These are phyloP conservation scores for Drosophila cracens DNA, from an alignment of 2,888 invertebrate genomes.

Conservation along the genomic window DNA sequence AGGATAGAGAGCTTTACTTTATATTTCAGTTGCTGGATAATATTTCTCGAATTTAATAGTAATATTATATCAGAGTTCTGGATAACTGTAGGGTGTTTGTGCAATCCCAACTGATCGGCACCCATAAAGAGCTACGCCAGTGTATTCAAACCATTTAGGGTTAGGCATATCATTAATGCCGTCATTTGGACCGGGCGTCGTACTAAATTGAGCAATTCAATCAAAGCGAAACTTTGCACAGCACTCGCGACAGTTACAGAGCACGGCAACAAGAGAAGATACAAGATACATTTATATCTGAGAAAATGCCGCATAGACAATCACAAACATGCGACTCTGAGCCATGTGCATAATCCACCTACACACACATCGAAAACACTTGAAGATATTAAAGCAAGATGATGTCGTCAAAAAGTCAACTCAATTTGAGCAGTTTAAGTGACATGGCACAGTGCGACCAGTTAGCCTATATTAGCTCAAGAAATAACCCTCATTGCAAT, in stretches of 20 bases:
- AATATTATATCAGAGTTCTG: neutral
- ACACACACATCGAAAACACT: constrained; percentile 44
- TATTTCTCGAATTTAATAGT: neutral
- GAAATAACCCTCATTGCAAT: neutral
- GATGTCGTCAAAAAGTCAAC: constrained; percentile 52
- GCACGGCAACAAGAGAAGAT: neutral
- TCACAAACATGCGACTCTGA: constrained; percentile 61
- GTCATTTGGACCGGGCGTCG: constrained; percentile 37
- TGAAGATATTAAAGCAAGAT: constrained; percentile 65
- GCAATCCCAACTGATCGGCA: neutral
- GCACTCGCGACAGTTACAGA: constrained; percentile 23
- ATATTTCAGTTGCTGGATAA: neutral
- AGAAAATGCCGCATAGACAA: constrained; percentile 59
- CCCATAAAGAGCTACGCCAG: constrained; percentile 14
- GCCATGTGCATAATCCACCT: constrained; percentile 65
- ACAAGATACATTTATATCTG: constrained; percentile 38
- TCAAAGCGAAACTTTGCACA: constrained; percentile 56
- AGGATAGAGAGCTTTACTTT: neutral
- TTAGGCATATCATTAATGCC: constrained; percentile 46
- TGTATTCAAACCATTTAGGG: constrained; percentile 44
- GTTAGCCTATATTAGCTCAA: neutral
- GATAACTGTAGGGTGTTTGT: neutral
- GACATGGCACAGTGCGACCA: constrained; percentile 54
- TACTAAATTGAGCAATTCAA: constrained; percentile 76
- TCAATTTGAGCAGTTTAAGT: constrained; percentile 70